Conservation (phyloP, 2,113 vertebrate genomes). For the Halichoerus grypus region DNA sequence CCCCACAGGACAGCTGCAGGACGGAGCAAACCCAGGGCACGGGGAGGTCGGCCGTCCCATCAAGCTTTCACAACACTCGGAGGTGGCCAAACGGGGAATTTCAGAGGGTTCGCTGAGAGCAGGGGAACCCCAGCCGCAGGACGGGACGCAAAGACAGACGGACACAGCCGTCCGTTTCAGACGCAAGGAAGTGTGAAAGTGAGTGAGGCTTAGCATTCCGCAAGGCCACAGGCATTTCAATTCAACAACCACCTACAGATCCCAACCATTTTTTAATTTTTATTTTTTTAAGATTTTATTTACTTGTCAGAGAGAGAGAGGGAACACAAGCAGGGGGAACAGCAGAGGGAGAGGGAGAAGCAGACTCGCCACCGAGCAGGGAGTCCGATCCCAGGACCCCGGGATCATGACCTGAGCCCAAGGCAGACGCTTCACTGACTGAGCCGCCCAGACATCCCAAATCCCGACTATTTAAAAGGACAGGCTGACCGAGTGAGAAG, state of each 20-base stretch:
- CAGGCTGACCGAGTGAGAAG: not conserved
- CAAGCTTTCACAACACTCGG: not conserved
- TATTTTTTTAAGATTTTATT: no score
- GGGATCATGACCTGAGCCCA: no score
- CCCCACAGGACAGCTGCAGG: rapidly evolving
- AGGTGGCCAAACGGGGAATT: not conserved
- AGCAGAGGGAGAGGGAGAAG: no score
- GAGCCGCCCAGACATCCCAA: no score
- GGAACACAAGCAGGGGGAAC: no score
- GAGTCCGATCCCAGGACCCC: no score
- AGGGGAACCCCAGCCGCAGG: not conserved
- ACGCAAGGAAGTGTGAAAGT: not conserved
- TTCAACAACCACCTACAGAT: not conserved
- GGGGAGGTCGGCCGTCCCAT: rapidly evolving
- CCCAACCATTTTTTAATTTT: not conserved
- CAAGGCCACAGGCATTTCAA: no score
- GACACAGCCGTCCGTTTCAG: not conserved
- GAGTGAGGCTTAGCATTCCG: not conserved
- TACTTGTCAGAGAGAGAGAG: no score
- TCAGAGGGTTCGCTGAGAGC: not conserved
- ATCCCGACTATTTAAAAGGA: no score
- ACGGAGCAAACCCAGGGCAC: not conserved
- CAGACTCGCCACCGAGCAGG: no score
- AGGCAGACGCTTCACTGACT: no score
- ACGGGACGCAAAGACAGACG: no score